Evolutionary conservation across 2,797 vertebrate species (phyloP), one percentile per base, ranked within the genome.

Genomic region (Gambusia yucatana): DNA sequence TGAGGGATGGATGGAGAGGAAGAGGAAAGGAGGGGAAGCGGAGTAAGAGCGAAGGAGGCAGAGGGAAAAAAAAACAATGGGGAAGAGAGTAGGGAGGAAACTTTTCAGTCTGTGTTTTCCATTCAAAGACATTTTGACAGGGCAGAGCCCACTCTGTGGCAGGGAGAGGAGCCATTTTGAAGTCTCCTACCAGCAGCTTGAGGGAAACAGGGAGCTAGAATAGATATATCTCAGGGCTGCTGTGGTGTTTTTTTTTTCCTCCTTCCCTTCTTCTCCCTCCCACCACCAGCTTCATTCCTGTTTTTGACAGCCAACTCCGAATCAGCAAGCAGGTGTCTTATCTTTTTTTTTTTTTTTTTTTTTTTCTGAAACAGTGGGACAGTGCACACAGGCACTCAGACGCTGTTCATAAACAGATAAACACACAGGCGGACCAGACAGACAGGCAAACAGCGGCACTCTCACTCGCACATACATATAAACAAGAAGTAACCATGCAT

Each of bases 111-210:
- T 88, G 88, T 91, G 87, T 95, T 95, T 95, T 94, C 94, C 92
- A 95, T 91, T 92, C 91, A 92, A 93, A 92, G 93, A 94, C 93
- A 89, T 94, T 94, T 93, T 96, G 96, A 96, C 95, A 96, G 94
- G 94, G 90, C 87, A 87, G 92, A 92, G 92, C 91, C 93, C 87
- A 92, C 91, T 94, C 93, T 87, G 86, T 92, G 91, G 92, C 90
- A 90, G 87, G 84, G 89, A 93, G 89, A 89, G 91, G 84, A 93
- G 94, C 93, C 93, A 94, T 95, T 95, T 95, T 95, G 93, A 95
- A 95, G 95, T 94, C 95, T 95, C 94, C 94, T 93, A 95, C 92
- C 94, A 86, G 93, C 92, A 91, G 92, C 92, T 92, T 89, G 93
- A 93, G 93, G 92, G 93, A 92, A 92, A 89, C 83, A 50, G 86